These are phyloP conservation scores for Sebastes minor DNA, from an alignment of 2,797 vertebrate species.

Conservation along the genomic window DNA sequence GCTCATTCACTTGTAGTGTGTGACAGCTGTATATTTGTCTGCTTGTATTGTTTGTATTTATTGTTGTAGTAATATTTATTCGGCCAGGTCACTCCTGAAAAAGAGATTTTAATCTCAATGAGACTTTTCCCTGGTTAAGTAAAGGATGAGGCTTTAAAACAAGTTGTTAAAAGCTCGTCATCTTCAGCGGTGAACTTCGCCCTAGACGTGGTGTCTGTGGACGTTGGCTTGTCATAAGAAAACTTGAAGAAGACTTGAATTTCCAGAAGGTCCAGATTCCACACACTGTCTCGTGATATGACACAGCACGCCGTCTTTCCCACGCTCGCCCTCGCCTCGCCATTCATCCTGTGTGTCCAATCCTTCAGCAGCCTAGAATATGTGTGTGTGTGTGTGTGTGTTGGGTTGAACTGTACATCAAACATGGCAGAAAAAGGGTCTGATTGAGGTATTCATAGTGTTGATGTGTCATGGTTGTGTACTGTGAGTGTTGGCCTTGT, in stretches of 20 bases:
- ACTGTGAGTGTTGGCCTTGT: neutral
- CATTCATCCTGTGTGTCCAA: neutral
- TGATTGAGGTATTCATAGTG: neutral
- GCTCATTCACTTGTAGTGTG: too few species aligned
- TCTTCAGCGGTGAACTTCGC: neutral
- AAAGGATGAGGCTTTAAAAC: neutral
- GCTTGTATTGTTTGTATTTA: too few species aligned
- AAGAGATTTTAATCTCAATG: too few species aligned
- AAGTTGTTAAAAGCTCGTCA: neutral
- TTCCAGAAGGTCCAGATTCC: constrained; percentile 68
- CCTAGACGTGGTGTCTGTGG: neutral
- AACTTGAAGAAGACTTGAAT: constrained; percentile 26
- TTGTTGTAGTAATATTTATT: too few species aligned
- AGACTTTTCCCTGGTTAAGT: too few species aligned
- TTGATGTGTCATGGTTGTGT: neutral
- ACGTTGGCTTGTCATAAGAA: neutral
- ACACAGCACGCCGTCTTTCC: neutral
- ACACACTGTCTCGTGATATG: constrained; percentile 6
- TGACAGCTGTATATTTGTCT: too few species aligned
- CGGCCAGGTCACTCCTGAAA: too few species aligned
- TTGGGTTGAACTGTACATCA: neutral
- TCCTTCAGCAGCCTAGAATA: neutral
- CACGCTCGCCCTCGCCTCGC: neutral
- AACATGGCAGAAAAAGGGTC: neutral
- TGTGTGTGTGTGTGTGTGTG: too few species aligned